phyloP scores from a whole-genome alignment of 2,113 vertebrate genomes.

The Carassius carassius region DNA sequence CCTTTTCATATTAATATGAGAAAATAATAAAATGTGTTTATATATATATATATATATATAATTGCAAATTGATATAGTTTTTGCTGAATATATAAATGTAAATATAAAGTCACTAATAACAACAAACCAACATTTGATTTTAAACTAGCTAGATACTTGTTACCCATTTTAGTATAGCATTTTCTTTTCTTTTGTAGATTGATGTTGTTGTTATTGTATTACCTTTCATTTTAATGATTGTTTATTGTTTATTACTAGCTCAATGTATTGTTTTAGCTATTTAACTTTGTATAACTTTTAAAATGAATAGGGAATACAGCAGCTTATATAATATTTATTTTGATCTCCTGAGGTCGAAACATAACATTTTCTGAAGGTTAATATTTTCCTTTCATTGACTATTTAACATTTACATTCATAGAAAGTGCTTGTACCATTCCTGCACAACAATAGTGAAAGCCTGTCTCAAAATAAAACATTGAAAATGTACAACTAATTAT shows the following conservation, averaged over 20 bases:
- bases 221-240: background rate
- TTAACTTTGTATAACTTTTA: background rate
- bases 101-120: background rate
- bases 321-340: background rate
- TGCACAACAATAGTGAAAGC: background rate
- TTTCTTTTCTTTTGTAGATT: too few relatives aligned
- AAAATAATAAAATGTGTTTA: too few relatives aligned
- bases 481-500: background rate
- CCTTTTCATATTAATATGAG: too few relatives aligned
- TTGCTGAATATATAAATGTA: too few relatives aligned
- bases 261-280: background rate
- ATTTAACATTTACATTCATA: background rate
- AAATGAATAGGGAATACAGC: background rate
- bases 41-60: too few relatives aligned
- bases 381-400: background rate
- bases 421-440: background rate
- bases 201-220: too few relatives aligned
- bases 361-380: background rate
- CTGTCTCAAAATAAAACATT: constrained; percentile 4
- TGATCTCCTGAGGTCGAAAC: background rate
- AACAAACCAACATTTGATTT: background rate
- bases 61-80: too few relatives aligned
- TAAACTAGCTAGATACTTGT: too few relatives aligned
- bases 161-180: too few relatives aligned
- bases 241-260: background rate